phyloP scores from a whole-genome alignment of 2,888 invertebrate species.

The Callyntrura guangdongensis region DNA sequence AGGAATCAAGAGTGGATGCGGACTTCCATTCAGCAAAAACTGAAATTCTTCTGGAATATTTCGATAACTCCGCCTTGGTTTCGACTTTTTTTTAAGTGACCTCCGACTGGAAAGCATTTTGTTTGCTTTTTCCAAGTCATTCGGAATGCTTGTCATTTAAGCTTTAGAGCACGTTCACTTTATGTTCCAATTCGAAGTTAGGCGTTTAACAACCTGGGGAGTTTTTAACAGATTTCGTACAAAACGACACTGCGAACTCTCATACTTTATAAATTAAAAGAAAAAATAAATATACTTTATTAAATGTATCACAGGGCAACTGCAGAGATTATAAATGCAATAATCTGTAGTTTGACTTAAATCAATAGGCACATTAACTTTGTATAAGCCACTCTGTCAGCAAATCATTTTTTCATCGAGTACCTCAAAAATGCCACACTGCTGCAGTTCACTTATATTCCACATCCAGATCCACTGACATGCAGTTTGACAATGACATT shows the following conservation, averaged over 20 bases:
- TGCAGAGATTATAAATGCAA: neutral
- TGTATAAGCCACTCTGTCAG: no score
- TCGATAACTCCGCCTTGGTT: slow-evolving; percentile 77
- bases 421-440: slow-evolving; percentile 22
- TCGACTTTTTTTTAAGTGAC: slow-evolving; percentile 67
- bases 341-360: neutral
- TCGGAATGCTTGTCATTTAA: slow-evolving; percentile 37
- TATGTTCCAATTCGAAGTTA: no score
- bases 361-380: neutral
- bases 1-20: slow-evolving; percentile 81
- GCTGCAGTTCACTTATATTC: neutral
- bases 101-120: slow-evolving; percentile 65
- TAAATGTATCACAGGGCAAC: neutral
- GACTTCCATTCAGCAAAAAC: slow-evolving; percentile 80
- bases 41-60: slow-evolving; percentile 80
- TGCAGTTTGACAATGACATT: slow-evolving; percentile 69
- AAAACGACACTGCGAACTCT: no score
- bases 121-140: slow-evolving; percentile 60
- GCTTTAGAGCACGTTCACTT: neutral
- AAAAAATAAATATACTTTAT: no score
- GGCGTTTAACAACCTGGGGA: no score
- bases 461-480: slow-evolving; percentile 71
- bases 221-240: no score
- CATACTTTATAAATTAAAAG: no score
- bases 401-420: neutral